Conservation (phyloP, 2,888 invertebrate species). For the Steinernema scapterisci region DNA sequence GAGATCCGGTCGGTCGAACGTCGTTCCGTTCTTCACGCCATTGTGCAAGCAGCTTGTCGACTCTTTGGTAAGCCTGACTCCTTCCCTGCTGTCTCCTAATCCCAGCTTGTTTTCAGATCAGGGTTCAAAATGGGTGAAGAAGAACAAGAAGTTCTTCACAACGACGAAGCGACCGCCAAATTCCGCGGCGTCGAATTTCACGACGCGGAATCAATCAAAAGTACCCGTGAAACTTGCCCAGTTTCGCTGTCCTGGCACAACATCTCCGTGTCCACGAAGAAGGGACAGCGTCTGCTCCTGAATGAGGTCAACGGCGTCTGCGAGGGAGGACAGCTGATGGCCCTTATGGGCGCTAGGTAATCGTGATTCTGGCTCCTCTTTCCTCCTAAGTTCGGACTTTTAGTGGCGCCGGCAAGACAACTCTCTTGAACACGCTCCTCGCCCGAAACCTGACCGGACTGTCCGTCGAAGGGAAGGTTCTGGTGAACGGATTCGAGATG, state of each 20-base stretch:
- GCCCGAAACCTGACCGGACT: constrained; percentile 59
- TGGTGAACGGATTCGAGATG: constrained; percentile 56
- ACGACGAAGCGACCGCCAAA: background rate
- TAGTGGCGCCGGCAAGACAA: constrained; percentile 89
- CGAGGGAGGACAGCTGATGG: constrained; percentile 35
- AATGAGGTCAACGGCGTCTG: constrained; percentile 38
- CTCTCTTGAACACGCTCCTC: constrained; percentile 83
- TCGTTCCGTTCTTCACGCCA: too few species aligned
- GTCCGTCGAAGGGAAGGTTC: constrained; percentile 63
- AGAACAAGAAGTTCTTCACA: background rate
- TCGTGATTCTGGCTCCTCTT: background rate
- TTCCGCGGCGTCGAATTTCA: background rate
- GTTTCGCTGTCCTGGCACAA: constrained; percentile 58
- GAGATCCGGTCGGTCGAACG: too few species aligned
- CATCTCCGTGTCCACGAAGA: constrained; percentile 45
- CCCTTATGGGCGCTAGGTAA: constrained; percentile 41
- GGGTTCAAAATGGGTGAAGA: background rate
- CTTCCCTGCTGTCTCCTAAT: too few species aligned
- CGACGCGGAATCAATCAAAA: constrained; percentile 14
- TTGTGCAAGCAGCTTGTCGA: too few species aligned
- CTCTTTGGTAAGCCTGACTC: too few species aligned
- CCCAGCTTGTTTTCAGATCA: too few species aligned
- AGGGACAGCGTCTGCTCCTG: constrained; percentile 37
- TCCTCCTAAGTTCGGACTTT: constrained; percentile 33
- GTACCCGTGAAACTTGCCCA: constrained; percentile 33